These are phyloP conservation scores for Zaprionus nigranus DNA, from an alignment of 1,140 invertebrate species.

Conservation along the genomic window DNA sequence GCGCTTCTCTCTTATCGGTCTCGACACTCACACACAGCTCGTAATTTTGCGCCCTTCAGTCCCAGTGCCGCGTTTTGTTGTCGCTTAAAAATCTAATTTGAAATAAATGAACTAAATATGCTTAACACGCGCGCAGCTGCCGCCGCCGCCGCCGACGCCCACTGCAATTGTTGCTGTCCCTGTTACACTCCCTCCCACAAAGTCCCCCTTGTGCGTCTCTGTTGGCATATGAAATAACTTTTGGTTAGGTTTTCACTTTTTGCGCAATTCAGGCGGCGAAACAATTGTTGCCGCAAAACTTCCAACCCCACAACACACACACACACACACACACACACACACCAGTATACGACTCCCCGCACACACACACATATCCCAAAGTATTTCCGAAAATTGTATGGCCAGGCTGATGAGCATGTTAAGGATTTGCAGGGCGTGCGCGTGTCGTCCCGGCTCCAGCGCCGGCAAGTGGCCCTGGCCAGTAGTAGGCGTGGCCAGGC, in stretches of 20 bases:
- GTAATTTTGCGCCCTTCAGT: constrained; percentile 12
- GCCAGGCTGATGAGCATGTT: constrained; percentile 43
- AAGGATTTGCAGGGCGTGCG: constrained; percentile 33
- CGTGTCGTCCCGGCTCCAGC: constrained; percentile 40
- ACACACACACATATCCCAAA: constrained; percentile 43
- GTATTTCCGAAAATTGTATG: constrained; percentile 37
- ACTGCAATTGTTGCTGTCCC: constrained; percentile 29
- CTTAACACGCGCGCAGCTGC: constrained; percentile 74
- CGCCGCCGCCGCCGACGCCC: constrained; percentile 25
- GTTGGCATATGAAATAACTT: constrained; percentile 75
- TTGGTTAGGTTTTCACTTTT: constrained; percentile 73
- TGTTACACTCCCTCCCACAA: neutral
- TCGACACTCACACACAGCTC: constrained; percentile 54
- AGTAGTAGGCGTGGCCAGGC: constrained; percentile 2
- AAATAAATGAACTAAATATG: constrained; percentile 84
- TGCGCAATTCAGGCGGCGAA: constrained; percentile 54
- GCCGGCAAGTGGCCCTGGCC: constrained; percentile 28
- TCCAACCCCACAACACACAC: constrained; percentile 19
- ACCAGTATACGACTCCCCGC: neutral
- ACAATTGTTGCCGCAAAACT: constrained; percentile 73
- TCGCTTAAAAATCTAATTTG: constrained; percentile 81
- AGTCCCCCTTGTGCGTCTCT: neutral
- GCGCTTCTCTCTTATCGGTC: constrained; percentile 67
- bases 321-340: constrained; percentile 8
- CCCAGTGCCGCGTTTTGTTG: constrained; percentile 43